Conservation (phyloP, 2,797 vertebrate genomes). For the Liparis tanakae region DNA sequence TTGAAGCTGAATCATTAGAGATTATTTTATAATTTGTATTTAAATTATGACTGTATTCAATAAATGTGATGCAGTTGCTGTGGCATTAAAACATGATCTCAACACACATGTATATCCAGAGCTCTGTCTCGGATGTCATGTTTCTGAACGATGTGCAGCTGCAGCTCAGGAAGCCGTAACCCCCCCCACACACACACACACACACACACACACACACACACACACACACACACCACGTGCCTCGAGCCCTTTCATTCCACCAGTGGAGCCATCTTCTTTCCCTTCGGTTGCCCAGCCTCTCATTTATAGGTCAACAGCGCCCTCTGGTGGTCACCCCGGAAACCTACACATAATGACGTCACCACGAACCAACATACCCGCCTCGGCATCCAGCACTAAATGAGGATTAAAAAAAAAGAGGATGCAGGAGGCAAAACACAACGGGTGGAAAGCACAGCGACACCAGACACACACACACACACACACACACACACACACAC, state of each 20-base stretch:
- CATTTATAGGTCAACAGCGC: conserved; percentile 53
- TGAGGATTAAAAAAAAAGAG: conserved; percentile 19
- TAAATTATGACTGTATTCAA: too few species aligned
- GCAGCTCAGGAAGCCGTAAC: not conserved
- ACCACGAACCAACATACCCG: conserved; percentile 35
- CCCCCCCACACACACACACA: too few species aligned
- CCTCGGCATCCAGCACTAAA: conserved; percentile 13
- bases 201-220: too few species aligned
- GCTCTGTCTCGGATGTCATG: not conserved
- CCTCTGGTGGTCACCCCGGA: conserved; percentile 66
- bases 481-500: not conserved
- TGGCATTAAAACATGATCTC: too few species aligned
- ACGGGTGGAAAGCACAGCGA: not conserved
- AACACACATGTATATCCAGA: not conserved
- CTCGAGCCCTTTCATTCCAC: conserved; percentile 1
- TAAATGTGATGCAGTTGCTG: too few species aligned
- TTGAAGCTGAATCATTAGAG: too few species aligned
- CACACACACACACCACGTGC: not conserved
- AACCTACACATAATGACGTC: conserved; percentile 63
- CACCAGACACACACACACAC: not conserved
- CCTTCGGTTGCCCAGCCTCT: not conserved
- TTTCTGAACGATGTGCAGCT: not conserved
- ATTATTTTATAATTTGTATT: too few species aligned
- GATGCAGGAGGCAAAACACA: not conserved
- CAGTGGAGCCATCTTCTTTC: not conserved